Evolutionary conservation across 1,140 invertebrate species (phyloP), one percentile per base, ranked within the genome.

Genomic region (Drosophila auraria): DNA sequence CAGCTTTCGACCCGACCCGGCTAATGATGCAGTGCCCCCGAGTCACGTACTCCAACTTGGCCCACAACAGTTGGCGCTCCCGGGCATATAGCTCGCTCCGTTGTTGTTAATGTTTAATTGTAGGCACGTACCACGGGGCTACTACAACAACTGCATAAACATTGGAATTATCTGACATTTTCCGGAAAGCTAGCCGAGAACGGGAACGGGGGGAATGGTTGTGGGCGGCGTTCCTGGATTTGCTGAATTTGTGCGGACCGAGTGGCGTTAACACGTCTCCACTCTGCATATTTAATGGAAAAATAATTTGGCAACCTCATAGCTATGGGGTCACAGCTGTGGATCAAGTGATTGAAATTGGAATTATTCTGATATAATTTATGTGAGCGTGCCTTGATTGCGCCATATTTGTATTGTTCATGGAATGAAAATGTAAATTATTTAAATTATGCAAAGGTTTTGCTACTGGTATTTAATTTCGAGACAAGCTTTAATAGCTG

Each of bases 51-150:
- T 57, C 25, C 40, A 56, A 68, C 44, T 83, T 82, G 74, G 64
- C 72, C 78, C 57, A 57, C 73, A 74, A 60, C 78, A 86, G 83
- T 80, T 86, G 82, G 30, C 30, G 57, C 58, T 66, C 58, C 63
- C 54, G 54, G 54, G 36, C 15, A 57, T 57, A 57, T 57, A 40
- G 54, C 54, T 23, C 54, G 54, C 54, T 36, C 54, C 36, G 20
- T 15, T 38, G 76, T 72, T 87, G 80, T 84, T 87, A 89, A 89
- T 87, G 87, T 83, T 87, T 87, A 87, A 87, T 87, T 87, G 84
- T 87, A 74, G 68, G 69, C 84, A 87, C 84, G 84, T 87, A 87
- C 78, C 68, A 70, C 50, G 60, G 65, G 53, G 72, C 71, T 50
- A 59, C 71, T 53, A 59, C 69, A 68, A 61, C 83, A 87, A 87